Evolutionary conservation across 2,888 invertebrate genomes (phyloP), one percentile per base, ranked within the genome.

Genomic region (Tachina lurida): DNA sequence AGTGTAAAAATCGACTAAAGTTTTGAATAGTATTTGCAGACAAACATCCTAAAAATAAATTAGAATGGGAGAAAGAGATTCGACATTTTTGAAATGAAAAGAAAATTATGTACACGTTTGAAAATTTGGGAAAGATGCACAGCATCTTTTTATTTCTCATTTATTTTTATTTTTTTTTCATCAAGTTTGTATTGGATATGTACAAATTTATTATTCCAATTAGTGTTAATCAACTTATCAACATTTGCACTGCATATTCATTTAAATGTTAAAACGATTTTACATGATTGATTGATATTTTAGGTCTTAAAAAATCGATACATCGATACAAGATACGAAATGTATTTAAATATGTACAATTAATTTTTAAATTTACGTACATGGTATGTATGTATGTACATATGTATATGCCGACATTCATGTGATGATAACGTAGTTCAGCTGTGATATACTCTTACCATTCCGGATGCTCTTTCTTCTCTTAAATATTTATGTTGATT

Each of bases 11-110:
- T 88, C 88, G 83, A 84, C 87, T 88, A 89, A 89, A 87, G 87
- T 84, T 81, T 84, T 84, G 83, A 86, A 80, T 58, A 80, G 87
- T 82, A 87, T 87, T 84, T 78, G 78, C 86, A 84, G 82, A 84
- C 67, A 70, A 86, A 87, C 83, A 87, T 89, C 90, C 90, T 89
- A 90, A 90, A 91, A 91, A 91, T 91, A 91, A 89, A 89, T 89
- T 89, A 76, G 73, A 86, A 76, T 86, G 86, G 83, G 87, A 88
- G 89, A 90, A 90, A 90, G 90, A 90, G 90, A 90, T 89, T 89
- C 75, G 58, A 73, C 10, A 89, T 89, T 75, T 67, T 77, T 63
- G 22, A 68, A 75, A 71, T 71, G 54, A 74, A 81, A 70, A 88
- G 88, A 31, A 65, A 62, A 77, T 63, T 77, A 84, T 67, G 62